Evolutionary conservation across 2,888 invertebrate species (phyloP), one percentile per base, ranked within the genome.

Genomic region (Pyrochroa serraticornis): DNA sequence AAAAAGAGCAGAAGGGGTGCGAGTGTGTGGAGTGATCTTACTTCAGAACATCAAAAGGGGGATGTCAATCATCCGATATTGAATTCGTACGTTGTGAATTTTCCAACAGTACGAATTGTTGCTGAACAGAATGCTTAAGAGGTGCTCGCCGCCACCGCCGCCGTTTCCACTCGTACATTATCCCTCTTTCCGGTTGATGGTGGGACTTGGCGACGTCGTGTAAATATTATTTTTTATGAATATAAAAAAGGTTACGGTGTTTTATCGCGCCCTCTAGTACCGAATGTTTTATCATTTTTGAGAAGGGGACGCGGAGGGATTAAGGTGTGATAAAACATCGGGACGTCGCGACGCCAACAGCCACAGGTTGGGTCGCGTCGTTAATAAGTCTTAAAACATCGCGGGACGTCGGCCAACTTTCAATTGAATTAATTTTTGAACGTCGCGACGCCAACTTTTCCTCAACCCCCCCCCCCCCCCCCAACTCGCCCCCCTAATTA

Each of bases 21-120:
- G 46, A 35, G 54, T 35, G 62, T 53, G 58, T 56, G 55, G 30
- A 50, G 34, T 54, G 54, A 65, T 66, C 66, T 64, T 63, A 57
- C 66, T 71, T 67, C 70, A 67, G 69, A 69, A 70, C 70, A 71
- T 70, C 70, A 70, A 70, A 72, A 71, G 69, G 74, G 74, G 74
- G 71, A 71, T 73, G 75, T 75, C 74, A 75, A 75, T 75, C 74
- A 75, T 75, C 54, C 68, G 66, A 73, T 75, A 74, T 74, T 74
- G 73, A 75, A 74, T 73, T 73, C 71, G 65, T 69, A 70, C 71
- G 60, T 64, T 60, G 58, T 58, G 64, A 67, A 69, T 69, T 66
- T 64, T 65, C 64, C 60, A 59, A 67, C 63, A 66, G 63, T 56
- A 48, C 62, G 69, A 71, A 69, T 68, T 68, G 71, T 69, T 65